phyloP scores from a whole-genome alignment of 2,797 vertebrate species.

The Ataeniobius toweri region DNA sequence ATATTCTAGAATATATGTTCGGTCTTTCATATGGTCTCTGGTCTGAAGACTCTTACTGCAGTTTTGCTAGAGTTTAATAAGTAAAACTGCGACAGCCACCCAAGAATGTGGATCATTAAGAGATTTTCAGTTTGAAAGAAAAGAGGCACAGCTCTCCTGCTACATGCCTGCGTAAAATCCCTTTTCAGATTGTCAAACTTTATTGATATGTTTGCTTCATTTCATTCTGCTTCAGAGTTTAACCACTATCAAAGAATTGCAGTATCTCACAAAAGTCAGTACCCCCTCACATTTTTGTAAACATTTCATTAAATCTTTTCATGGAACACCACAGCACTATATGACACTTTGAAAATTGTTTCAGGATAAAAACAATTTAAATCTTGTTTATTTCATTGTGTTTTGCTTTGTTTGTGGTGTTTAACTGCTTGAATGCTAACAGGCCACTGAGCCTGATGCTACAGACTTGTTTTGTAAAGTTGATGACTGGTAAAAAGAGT shows the following conservation, averaged over 20 bases:
- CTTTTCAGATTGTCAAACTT: neutral
- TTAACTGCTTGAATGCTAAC: too few relatives aligned
- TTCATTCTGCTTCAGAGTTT: neutral
- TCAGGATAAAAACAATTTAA: too few relatives aligned
- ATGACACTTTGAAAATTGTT: too few relatives aligned
- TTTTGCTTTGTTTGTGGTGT: too few relatives aligned
- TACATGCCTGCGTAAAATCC: neutral
- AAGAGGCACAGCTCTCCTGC: neutral
- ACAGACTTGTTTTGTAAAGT: too few relatives aligned
- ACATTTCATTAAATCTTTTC: too few relatives aligned
- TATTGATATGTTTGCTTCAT: neutral
- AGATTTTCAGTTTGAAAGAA: neutral
- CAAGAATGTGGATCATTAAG: neutral
- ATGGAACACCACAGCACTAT: too few relatives aligned
- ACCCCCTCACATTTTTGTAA: too few relatives aligned
- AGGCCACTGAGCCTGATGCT: too few relatives aligned
- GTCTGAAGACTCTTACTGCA: neutral
- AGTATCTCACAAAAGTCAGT: too few relatives aligned
- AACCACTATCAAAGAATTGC: neutral
- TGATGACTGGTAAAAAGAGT: too few relatives aligned
- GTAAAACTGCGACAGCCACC: neutral
- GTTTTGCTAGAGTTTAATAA: neutral
- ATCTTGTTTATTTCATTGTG: too few relatives aligned
- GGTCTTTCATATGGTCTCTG: neutral
- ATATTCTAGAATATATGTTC: neutral